These are phyloP conservation scores for Junonia oenone DNA, from an alignment of 2,888 invertebrate species.

Conservation along the genomic window DNA sequence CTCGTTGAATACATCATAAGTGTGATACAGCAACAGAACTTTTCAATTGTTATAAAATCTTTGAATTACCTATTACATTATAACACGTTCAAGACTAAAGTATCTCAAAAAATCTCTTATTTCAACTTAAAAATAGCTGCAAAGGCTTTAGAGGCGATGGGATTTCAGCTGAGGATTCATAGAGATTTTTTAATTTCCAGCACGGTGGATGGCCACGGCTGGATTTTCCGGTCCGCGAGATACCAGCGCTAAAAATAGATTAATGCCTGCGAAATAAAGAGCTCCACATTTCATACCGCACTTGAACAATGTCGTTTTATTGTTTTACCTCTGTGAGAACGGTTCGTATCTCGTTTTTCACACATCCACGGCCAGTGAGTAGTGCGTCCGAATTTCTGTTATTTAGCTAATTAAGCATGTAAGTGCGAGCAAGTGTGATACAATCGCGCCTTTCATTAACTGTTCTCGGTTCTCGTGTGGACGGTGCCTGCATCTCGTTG, in stretches of 20 bases:
- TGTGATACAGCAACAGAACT: not conserved
- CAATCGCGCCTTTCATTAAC: slow-evolving; percentile 39
- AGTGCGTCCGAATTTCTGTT: slow-evolving; percentile 35
- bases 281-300: slow-evolving; percentile 47
- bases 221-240: slow-evolving; percentile 45
- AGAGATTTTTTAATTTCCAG: slow-evolving; percentile 50
- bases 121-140: slow-evolving; percentile 7
- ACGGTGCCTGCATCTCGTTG: slow-evolving; percentile 34
- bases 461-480: slow-evolving; percentile 27
- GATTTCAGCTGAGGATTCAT: slow-evolving; percentile 44
- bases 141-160: slow-evolving; percentile 36
- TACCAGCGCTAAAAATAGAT: slow-evolving; percentile 55
- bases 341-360: slow-evolving; percentile 31
- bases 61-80: not conserved
- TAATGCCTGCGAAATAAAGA: slow-evolving; percentile 42
- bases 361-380: slow-evolving; percentile 30
- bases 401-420: slow-evolving; percentile 53
- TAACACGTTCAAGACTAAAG: no score
- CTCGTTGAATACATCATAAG: not conserved
- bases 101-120: not conserved
- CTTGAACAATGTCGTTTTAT: slow-evolving; percentile 32
- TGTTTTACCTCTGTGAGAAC: slow-evolving; percentile 33
- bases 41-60: not conserved
- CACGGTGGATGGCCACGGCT: slow-evolving; percentile 33
- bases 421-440: slow-evolving; percentile 40